Base-by-base conservation (phyloP, 2,797 vertebrate genomes). In the Hapalemur alaotrensis region DNA sequence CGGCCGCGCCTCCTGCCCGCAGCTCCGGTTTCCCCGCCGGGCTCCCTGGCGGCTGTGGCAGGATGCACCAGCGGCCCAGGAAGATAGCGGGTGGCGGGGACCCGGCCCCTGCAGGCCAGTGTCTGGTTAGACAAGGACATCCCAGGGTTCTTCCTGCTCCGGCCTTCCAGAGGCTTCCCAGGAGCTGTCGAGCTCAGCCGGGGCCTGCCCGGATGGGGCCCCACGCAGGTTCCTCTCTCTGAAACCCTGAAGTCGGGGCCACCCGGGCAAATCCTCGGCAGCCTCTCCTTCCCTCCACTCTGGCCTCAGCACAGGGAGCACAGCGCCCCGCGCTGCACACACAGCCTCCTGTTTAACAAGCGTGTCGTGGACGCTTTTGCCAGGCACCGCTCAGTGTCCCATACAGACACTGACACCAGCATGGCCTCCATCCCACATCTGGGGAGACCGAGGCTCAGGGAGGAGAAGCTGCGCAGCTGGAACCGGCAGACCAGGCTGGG, bases 261-360 rank as follows among this genome's bases (percentile, higher is more conserved):
- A 2, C 8, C 2, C 0, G n/a, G 23, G 23, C n/a, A 4, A 30
- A 8, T 4, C 13, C 48, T 41, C 2, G 0, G 8, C 46, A 0
- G 0, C 25, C 12, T 1, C 46, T 23, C 12, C 0, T 0, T 0
- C 4, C 2, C 38, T 3, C 25, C 15, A 1, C 13, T 20, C 0
- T 2, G 5, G 41, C 25, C 72, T 23, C 7, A 2, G 32, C 1
- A 0, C 7, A 0, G 8, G 0, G 10, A 41, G 6, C 1, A 14
- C 46, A 20, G 10, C 35, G 20, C 30, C 1, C 5, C 0, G 15
- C 0, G 1, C 14, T 2, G 0, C 2, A 17, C 28, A 38, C 48
- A 0, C 13, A 1, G 43, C 9, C n/a, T 1, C 0, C 0, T 1
- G 0, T n/a, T 41, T 14, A 1, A 18, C 0, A 1, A 4, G 11